Evolutionary conservation across 1,140 invertebrate genomes (phyloP).

Genomic region (Matsumurasca onukii): DNA sequence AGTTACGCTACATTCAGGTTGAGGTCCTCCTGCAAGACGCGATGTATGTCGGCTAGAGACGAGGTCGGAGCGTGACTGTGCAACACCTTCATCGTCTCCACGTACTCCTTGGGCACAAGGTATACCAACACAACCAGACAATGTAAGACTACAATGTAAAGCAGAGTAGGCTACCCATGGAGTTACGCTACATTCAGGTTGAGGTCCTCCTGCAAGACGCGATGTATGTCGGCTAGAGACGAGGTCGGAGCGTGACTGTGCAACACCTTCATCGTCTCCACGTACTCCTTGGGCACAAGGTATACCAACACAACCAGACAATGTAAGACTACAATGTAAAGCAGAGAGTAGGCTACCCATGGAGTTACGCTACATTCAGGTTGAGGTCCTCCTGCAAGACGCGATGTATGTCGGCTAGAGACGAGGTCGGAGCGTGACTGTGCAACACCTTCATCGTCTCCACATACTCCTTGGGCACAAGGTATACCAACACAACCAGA

Average conservation of each 20-base stretch:
- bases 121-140: constrained; percentile 96
- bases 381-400: constrained; percentile 90
- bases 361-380: constrained; percentile 62
- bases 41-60: constrained; percentile 79
- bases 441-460: constrained; percentile 90
- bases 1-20: constrained; percentile 69
- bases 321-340: constrained; percentile 97
- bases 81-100: constrained; percentile 86
- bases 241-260: constrained; percentile 93
- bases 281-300: constrained; percentile 92
- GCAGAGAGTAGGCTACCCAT: constrained; percentile 91
- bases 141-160: constrained; percentile 97
- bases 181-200: constrained; percentile 69
- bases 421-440: constrained; percentile 90
- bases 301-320: constrained; percentile 96
- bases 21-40: constrained; percentile 86
- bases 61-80: constrained; percentile 93
- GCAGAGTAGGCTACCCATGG: neutral
- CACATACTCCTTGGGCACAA: constrained; percentile 94
- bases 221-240: constrained; percentile 79
- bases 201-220: constrained; percentile 86
- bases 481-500: constrained; percentile 92
- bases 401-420: constrained; percentile 77
- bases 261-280: constrained; percentile 86
- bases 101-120: constrained; percentile 92